Base-by-base conservation (phyloP, 2,888 invertebrate genomes). In the Mylabris sibirica region DNA sequence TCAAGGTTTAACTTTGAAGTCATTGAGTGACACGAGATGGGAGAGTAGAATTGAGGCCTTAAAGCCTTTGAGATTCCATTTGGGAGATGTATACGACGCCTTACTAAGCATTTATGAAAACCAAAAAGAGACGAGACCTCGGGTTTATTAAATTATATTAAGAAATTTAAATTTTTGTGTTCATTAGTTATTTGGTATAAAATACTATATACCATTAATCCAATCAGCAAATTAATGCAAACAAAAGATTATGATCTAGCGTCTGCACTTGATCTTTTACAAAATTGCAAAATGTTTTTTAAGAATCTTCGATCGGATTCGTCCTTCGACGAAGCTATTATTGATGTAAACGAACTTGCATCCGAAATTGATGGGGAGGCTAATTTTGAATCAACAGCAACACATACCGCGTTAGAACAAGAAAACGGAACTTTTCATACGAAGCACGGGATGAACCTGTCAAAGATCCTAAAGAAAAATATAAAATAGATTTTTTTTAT, bases 191-290 rank as follows among this genome's bases (percentile, higher is more conserved):
- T 74, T n/a, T 74, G 73, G 70, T 74, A 53, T 60, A 62, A 74
- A 30, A 64, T 74, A 65, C 65, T 70, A 44, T 68, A 64, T 38
- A 61, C 67, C 63, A 69, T 71, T 68, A 74, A 72, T 72, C 24
- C 38, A 68, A 44, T 70, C 35, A 72, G 67, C 59, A 74, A 72
- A 72, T 70, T 72, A 66, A 71, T 74, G 69, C 74, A 73, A 59
- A 76, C 20, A 17, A 17, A 11, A n/a, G n/a, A n/a, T n/a, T n/a
- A n/a, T n/a, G n/a, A n/a, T n/a, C n/a, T n/a, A n/a, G n/a, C n/a
- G n/a, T n/a, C n/a, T n/a, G n/a, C n/a, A n/a, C n/a, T n/a, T n/a
- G n/a, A n/a, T n/a, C n/a, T n/a, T n/a, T n/a, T n/a, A n/a, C n/a
- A n/a, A n/a, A n/a, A n/a, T n/a, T 12, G 14, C 6, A 59, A 3